phyloP scores from a whole-genome alignment of 2,797 vertebrate species.

The Sebastes nivosus region DNA sequence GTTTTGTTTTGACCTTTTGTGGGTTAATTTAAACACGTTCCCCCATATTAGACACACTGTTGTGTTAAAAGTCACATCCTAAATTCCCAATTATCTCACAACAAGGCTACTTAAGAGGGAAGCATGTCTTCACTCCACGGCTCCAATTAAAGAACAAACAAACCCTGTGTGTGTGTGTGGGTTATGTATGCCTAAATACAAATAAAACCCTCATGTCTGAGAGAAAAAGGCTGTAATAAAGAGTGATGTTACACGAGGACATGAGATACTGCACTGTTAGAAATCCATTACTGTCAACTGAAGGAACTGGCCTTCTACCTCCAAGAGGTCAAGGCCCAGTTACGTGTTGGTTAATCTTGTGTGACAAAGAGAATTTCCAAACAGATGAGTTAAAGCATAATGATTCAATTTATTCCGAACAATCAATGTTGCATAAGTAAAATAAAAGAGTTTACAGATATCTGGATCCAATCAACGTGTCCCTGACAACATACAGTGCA shows the following conservation, averaged over 20 bases:
- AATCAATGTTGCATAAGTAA: too few relatives aligned
- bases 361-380: too few relatives aligned
- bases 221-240: not conserved
- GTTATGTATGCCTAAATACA: constrained; percentile 6
- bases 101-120: constrained; percentile 7
- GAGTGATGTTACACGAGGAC: constrained; percentile 12
- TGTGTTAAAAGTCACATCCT: not conserved
- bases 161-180: not conserved
- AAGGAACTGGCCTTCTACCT: too few relatives aligned
- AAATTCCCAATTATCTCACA: not conserved
- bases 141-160: constrained; percentile 23
- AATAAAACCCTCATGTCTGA: constrained; percentile 1
- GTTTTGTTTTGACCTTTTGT: not conserved
- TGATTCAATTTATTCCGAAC: too few relatives aligned
- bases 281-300: not conserved
- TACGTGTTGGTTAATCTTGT: too few relatives aligned
- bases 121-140: constrained; percentile 11
- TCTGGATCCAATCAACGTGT: too few relatives aligned
- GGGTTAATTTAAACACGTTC: not conserved
- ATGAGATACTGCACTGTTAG: not conserved
- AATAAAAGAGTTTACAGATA: too few relatives aligned
- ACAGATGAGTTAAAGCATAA: too few relatives aligned
- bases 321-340: too few relatives aligned
- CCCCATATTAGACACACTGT: not conserved
- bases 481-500: too few relatives aligned